Percentiles rank a stretch among this genome's conserved stretches.
These are phyloP conservation scores for Nymphalis io DNA, from an alignment of 1,140 invertebrate species.

Conservation along the genomic window DNA sequence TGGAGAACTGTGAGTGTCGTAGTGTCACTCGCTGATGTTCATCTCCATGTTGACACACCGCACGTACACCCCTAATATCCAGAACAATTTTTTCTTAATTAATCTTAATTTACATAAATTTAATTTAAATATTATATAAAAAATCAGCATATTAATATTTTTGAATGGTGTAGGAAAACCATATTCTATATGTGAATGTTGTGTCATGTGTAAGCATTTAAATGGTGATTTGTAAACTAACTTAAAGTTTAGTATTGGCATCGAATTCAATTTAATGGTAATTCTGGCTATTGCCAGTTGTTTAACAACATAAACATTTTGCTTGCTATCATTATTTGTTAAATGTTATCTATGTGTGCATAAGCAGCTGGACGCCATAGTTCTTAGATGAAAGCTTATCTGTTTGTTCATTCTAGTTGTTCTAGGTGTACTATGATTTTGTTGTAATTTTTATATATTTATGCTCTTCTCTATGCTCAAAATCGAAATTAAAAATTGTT, in stretches of 20 bases:
- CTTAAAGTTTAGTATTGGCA: background rate
- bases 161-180: background rate
- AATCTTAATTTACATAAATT: background rate
- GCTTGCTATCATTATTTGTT: conserved; percentile 16
- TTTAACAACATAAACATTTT: background rate
- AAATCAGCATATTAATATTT: conserved; percentile 17
- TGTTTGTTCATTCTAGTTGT: conserved; percentile 23
- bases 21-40: conserved; percentile 72
- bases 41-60: conserved; percentile 71
- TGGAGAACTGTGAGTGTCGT: conserved; percentile 82
- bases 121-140: background rate
- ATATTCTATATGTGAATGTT: background rate
- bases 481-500: conserved; percentile 62
- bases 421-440: conserved; percentile 23
- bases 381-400: conserved; percentile 28
- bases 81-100: conserved; percentile 60
- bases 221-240: background rate
- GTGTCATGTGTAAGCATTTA: conserved; percentile 2
- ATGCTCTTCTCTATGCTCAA: conserved; percentile 37
- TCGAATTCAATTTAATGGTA: conserved; percentile 14
- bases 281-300: conserved; percentile 10
- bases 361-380: conserved; percentile 13
- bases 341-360: conserved; percentile 20
- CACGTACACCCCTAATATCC: conserved; percentile 67
- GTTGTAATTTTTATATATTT: conserved; percentile 18